Percentiles rank a stretch among this genome's conserved stretches.
phyloP scores from a whole-genome alignment of 1,140 invertebrate species.

The Bombus haemorrhoidalis region DNA sequence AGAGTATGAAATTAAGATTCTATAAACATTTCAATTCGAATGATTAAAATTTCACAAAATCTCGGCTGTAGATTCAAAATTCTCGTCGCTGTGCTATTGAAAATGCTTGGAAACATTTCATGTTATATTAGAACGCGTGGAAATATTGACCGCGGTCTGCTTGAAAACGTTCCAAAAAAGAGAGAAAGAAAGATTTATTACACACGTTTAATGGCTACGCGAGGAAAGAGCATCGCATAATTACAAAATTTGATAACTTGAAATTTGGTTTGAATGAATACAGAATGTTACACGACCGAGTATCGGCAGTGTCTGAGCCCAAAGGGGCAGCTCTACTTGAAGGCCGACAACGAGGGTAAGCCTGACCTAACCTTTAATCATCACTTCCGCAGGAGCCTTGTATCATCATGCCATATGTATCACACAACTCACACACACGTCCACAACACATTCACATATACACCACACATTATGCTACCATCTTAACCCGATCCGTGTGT shows the following conservation, averaged over 20 bases:
- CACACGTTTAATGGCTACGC: not conserved
- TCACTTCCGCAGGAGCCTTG: constrained; percentile 79
- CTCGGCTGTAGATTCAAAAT: not conserved
- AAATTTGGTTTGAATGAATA: constrained; percentile 82
- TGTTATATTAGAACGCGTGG: not conserved
- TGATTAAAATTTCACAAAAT: not conserved
- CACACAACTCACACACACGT: constrained; percentile 24
- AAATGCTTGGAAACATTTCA: not conserved
- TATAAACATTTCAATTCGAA: not conserved
- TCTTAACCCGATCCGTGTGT: constrained; percentile 64
- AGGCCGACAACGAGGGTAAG: constrained; percentile 92
- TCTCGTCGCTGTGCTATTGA: not conserved
- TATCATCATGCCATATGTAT: constrained; percentile 70
- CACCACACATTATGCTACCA: constrained; percentile 63
- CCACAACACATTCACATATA: constrained; percentile 35
- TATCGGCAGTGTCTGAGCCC: constrained; percentile 87
- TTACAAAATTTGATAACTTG: constrained; percentile 65
- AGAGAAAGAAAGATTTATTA: not conserved
- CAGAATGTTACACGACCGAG: constrained; percentile 85
- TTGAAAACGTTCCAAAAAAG: not conserved
- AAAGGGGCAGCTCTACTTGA: constrained; percentile 90
- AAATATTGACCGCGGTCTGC: not conserved
- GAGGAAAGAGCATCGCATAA: constrained; percentile 31
- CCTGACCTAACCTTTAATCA: constrained; percentile 80
- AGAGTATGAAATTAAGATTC: not conserved